Conservation (phyloP, 2,113 vertebrate species). For the Gambusia affinis region DNA sequence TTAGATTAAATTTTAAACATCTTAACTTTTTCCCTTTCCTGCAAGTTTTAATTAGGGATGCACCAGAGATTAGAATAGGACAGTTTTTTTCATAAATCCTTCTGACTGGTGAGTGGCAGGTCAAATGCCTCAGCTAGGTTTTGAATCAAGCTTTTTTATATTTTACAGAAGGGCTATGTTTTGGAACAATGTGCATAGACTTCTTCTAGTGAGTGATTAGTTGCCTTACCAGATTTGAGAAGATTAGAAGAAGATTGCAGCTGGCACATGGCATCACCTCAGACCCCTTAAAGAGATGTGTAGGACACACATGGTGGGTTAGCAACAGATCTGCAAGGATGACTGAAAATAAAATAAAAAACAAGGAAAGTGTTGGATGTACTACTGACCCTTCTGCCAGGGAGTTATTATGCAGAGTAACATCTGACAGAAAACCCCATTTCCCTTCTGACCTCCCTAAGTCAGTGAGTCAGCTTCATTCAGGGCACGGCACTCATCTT, state of each 20-base stretch:
- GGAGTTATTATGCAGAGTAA: conserved; percentile 47
- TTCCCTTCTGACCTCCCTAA: conserved; percentile 61
- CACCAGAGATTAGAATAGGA: too few species aligned
- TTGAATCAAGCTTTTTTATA: neutral
- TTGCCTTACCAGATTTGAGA: conserved; percentile 57
- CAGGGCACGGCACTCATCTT: conserved; percentile 18
- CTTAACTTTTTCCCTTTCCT: too few species aligned
- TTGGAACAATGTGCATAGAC: neutral
- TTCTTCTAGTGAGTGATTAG: neutral
- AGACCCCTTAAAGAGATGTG: conserved; percentile 50
- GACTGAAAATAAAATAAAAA: conserved; percentile 5
- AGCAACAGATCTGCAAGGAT: conserved; percentile 32
- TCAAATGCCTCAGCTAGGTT: neutral
- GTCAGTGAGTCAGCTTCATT: conserved; percentile 9
- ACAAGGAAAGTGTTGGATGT: conserved; percentile 20
- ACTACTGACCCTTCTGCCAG: conserved; percentile 31
- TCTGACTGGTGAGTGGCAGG: too few species aligned
- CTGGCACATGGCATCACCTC: conserved; percentile 64
- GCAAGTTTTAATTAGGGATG: too few species aligned
- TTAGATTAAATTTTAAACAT: too few species aligned
- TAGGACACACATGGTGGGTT: conserved; percentile 15
- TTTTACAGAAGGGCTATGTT: neutral
- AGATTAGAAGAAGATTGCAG: conserved; percentile 45
- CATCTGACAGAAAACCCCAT: conserved; percentile 60
- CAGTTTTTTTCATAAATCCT: too few species aligned